Base-by-base conservation (phyloP, 2,113 vertebrate genomes). In the Ammodytes dubius region DNA sequence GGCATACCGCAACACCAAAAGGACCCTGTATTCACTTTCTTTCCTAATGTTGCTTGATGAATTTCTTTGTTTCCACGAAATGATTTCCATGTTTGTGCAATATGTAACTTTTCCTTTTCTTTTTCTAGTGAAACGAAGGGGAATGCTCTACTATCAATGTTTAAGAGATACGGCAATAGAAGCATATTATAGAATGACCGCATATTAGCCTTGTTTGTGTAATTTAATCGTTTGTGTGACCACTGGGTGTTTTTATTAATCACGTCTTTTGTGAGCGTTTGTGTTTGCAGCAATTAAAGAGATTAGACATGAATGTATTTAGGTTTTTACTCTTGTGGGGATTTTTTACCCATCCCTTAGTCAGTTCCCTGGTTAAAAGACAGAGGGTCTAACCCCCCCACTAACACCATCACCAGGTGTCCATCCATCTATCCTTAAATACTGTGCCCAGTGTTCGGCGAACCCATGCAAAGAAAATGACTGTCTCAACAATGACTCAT, bases 151-250 rank as follows among this genome's bases (percentile, higher is more conserved):
- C 74, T 73, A 37, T 70, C 53, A 43, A 78, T 50, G 68, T 77
- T 80, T 50, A 59, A 54, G 72, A 70, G 70, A 72, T 0, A n/a
- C 57, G 73, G 65, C 73, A 69, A 56, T 54, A 64, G 79, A 70
- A 58, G 49, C 11, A 10, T 68, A 54, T 52, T 72, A 69, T 64
- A 79, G 52, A 81, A 77, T 87, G 74, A 74, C 71, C 45, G 74
- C 56, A 35, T 61, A 54, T 78, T 43, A 54, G 75, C 73, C 66
- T 68, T 39, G 70, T 81, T 17, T 65, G 49, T 86, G 70, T 85
- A 82, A 74, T 89, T 80, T 84, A 81, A 88, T 81, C 57, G 77
- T 89, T 78, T 91, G 66, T 91, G 80, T 93, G 87, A 93, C 89
- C 91, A 92, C 92, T 95, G 79, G 85, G 74, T 89, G 84, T 84